Percentiles rank a stretch among this genome's conserved stretches.
Conservation (phyloP, 1,140 invertebrate genomes). For the Leptopilina clavipes region DNA sequence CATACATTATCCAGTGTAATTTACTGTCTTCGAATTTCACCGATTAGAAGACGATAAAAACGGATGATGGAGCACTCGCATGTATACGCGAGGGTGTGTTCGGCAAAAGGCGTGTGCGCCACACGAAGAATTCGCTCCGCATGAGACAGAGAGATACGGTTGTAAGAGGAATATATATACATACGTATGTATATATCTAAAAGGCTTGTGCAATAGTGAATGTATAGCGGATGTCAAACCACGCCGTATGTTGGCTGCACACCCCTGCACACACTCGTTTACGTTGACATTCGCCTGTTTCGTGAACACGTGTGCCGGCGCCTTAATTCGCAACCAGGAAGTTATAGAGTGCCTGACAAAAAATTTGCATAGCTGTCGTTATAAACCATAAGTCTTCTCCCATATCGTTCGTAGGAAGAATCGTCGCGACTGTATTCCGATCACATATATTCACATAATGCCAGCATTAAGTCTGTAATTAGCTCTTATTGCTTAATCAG, state of each 20-base stretch:
- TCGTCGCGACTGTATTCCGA: neutral
- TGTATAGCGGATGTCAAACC: conserved; percentile 60
- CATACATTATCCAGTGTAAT: conserved; percentile 43
- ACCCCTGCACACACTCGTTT: conserved; percentile 47
- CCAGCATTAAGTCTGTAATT: too few species aligned
- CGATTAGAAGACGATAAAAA: conserved; percentile 48
- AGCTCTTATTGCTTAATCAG: too few species aligned
- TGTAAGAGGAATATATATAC: conserved; percentile 47
- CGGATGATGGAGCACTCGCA: conserved; percentile 52
- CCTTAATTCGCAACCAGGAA: conserved; percentile 57
- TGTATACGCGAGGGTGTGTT: conserved; percentile 55
- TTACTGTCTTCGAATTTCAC: conserved; percentile 55
- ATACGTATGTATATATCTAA: neutral
- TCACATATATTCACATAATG: neutral
- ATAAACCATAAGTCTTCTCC: conserved; percentile 30
- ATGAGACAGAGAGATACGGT: conserved; percentile 51
- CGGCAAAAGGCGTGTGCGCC: conserved; percentile 50
- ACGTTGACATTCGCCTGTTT: conserved; percentile 58
- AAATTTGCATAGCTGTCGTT: conserved; percentile 34
- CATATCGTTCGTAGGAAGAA: neutral
- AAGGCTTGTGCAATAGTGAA: conserved; percentile 62
- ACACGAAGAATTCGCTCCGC: conserved; percentile 57
- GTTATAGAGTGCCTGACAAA: conserved; percentile 19
- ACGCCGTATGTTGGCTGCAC: conserved; percentile 53
- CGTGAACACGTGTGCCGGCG: conserved; percentile 54